Conservation (phyloP, 2,797 vertebrate genomes). For the Acanthurus lineatus region DNA sequence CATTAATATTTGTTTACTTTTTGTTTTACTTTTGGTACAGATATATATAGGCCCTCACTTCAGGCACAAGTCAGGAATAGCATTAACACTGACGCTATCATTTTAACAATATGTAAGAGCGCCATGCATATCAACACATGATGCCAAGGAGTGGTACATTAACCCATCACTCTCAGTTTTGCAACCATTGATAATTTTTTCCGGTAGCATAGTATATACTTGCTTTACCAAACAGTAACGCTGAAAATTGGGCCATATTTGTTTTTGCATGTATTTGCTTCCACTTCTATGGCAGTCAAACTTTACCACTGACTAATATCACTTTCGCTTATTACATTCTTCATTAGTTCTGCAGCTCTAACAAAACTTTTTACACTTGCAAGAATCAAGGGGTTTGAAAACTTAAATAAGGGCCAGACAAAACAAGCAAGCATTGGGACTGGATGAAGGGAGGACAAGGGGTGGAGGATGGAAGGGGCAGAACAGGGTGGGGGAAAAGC, state of each 20-base stretch:
- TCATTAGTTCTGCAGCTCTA: slow-evolving; percentile 22
- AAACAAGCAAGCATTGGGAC: slow-evolving; percentile 31
- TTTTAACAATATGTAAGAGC: neutral
- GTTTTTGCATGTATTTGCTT: slow-evolving; percentile 58
- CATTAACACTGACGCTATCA: slow-evolving; percentile 18
- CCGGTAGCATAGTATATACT: slow-evolving; percentile 7
- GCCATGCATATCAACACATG: neutral
- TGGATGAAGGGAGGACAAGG: slow-evolving; percentile 51
- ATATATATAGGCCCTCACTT: slow-evolving; percentile 16
- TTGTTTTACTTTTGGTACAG: slow-evolving; percentile 4
- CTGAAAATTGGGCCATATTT: slow-evolving; percentile 49
- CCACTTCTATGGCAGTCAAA: slow-evolving; percentile 35
- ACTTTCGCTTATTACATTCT: slow-evolving; percentile 49
- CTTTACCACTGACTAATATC: slow-evolving; percentile 9
- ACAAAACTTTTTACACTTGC: slow-evolving; percentile 1
- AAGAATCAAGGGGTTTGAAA: slow-evolving; percentile 26
- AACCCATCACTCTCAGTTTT: neutral
- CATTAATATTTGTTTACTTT: slow-evolving; percentile 26
- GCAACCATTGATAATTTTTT: neutral
- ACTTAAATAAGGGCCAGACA: slow-evolving; percentile 35
- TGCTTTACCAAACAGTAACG: slow-evolving; percentile 22
- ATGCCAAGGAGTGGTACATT: neutral
- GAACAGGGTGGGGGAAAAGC: neutral
- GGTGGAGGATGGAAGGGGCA: slow-evolving; percentile 55
- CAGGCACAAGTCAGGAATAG: neutral